These are phyloP conservation scores for Lutjanus campechanus DNA, from an alignment of 2,797 vertebrate genomes.

Conservation along the genomic window DNA sequence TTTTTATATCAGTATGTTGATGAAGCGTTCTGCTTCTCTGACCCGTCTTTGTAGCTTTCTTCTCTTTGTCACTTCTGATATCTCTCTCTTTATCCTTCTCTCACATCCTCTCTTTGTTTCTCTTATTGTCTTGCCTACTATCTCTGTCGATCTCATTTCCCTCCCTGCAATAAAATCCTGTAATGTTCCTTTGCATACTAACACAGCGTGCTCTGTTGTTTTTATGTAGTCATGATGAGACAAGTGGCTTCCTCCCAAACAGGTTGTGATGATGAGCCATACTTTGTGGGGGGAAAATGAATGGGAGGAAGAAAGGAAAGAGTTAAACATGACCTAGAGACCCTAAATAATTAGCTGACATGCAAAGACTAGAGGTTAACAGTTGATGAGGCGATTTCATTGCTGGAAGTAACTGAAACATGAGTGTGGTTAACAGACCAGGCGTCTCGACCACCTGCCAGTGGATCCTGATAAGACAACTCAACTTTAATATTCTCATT, in stretches of 20 bases:
- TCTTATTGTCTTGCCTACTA: not conserved
- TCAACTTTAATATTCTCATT: not conserved
- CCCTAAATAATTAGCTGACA: not conserved
- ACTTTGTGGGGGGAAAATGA: not conserved
- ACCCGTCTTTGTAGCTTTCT: not conserved
- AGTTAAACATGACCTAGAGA: not conserved
- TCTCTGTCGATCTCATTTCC: not conserved
- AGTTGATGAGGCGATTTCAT: not conserved
- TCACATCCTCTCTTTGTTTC: not conserved
- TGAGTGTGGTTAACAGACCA: not conserved
- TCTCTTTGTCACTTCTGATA: conserved; percentile 12
- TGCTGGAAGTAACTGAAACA: not conserved
- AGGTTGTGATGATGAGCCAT: not conserved
- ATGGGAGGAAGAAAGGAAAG: not conserved
- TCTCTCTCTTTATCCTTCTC: not conserved
- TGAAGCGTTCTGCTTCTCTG: not conserved
- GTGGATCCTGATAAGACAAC: not conserved
- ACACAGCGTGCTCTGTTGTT: not conserved
- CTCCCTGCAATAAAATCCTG: not conserved
- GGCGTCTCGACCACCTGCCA: not conserved
- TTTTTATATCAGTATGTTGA: conserved; percentile 18
- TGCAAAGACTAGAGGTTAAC: not conserved
- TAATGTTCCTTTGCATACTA: not conserved
- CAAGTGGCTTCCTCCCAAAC: conserved; percentile 4
- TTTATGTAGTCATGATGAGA: not conserved